Conservation (phyloP, 2,797 vertebrate genomes). For the Carcharodon carcharias region DNA sequence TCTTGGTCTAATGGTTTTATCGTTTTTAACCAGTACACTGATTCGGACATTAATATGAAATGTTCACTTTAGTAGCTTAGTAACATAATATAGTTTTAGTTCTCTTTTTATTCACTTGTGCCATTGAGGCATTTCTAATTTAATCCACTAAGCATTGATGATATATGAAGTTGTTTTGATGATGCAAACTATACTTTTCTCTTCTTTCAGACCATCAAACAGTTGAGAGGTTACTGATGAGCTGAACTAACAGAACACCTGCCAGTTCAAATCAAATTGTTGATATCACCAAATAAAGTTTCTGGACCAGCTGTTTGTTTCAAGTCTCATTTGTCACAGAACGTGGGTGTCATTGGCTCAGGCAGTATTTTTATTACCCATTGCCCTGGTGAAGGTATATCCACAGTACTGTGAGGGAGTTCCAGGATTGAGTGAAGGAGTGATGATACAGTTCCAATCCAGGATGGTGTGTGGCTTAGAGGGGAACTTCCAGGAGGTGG, state of each 20-base stretch:
- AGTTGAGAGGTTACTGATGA: not conserved
- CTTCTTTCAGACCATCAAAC: constrained; percentile 16
- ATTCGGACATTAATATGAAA: no score
- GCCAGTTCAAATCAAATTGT: not conserved
- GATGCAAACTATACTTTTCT: not conserved
- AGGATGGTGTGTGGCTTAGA: no score
- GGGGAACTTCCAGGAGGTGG: no score
- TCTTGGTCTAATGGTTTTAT: not conserved
- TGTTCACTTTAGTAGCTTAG: no score
- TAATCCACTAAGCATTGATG: not conserved
- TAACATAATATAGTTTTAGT: not conserved
- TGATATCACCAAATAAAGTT: not conserved
- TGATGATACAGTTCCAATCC: no score
- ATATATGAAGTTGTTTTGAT: no score
- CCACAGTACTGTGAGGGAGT: no score
- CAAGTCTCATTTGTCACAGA: not conserved
- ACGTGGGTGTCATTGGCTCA: no score
- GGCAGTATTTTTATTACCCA: no score
- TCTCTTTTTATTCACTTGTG: not conserved
- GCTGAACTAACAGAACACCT: not conserved
- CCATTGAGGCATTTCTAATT: not conserved
- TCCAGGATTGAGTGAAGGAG: no score
- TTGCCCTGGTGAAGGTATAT: no score
- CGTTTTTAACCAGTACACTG: no score
- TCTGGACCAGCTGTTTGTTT: not conserved